Percentiles rank a stretch among this genome's conserved stretches.
These are phyloP conservation scores for Oxystoma pomonae DNA, from an alignment of 2,888 invertebrate genomes.

Conservation along the genomic window DNA sequence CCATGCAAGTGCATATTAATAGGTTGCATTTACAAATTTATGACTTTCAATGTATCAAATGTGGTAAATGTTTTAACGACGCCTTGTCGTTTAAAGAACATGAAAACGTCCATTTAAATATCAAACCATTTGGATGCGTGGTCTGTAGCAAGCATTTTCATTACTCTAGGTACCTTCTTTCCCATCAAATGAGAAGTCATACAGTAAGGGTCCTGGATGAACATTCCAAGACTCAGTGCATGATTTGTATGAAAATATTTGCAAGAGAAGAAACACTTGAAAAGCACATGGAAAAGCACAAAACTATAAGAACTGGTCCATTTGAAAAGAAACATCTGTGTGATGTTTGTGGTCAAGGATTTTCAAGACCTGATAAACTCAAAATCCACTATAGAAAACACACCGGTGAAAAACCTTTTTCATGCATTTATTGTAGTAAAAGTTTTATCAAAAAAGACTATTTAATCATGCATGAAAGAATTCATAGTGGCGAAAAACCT, in stretches of 20 bases:
- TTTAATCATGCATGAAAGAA: slow-evolving; percentile 57
- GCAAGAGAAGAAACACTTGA: slow-evolving; percentile 42
- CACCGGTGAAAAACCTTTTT: slow-evolving; percentile 41
- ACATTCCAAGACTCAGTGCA: slow-evolving; percentile 44
- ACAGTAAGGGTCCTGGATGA: slow-evolving; percentile 43
- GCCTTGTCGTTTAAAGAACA: slow-evolving; percentile 48
- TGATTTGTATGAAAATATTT: slow-evolving; percentile 38
- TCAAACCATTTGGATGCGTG: slow-evolving; percentile 45
- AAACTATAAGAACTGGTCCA: slow-evolving; percentile 30
- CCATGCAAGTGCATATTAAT: slow-evolving; percentile 33
- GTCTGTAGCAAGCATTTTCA: slow-evolving; percentile 47
- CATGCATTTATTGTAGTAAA: slow-evolving; percentile 40
- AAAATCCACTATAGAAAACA: slow-evolving; percentile 40
- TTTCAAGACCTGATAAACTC: slow-evolving; percentile 39
- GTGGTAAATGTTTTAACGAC: slow-evolving; percentile 50
- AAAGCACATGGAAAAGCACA: slow-evolving; percentile 45
- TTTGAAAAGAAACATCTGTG: slow-evolving; percentile 38
- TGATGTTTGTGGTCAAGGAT: slow-evolving; percentile 42
- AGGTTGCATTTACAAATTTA: slow-evolving; percentile 37
- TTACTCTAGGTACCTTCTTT: slow-evolving; percentile 35
- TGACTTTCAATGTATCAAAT: slow-evolving; percentile 47
- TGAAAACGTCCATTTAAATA: slow-evolving; percentile 44
- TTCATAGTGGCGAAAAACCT: slow-evolving; percentile 60
- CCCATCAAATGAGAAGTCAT: slow-evolving; percentile 37
- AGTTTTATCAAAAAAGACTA: slow-evolving; percentile 44